Conservation (phyloP, 2,888 invertebrate genomes). For the Nomada lathburiana region DNA sequence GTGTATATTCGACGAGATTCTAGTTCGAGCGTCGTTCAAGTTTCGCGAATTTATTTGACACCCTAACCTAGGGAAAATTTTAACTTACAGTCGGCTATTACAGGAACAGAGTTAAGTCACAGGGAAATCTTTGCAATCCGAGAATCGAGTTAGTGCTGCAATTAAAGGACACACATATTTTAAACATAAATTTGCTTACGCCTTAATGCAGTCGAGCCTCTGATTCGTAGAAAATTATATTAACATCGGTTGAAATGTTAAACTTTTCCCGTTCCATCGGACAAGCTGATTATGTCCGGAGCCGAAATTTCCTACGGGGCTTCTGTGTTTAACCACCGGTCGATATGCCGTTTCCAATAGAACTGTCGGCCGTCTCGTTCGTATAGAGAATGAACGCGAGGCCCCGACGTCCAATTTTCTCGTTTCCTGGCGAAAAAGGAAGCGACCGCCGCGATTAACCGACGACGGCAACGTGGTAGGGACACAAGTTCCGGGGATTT, state of each 20-base stretch:
- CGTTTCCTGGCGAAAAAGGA: background rate
- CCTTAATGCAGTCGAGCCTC: too few relatives aligned
- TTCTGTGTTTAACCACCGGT: constrained; percentile 47
- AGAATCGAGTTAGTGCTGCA: too few relatives aligned
- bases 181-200: too few relatives aligned
- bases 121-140: too few relatives aligned
- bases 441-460: constrained; percentile 25
- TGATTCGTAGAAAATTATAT: too few relatives aligned
- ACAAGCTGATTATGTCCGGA: constrained; percentile 31
- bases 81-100: too few relatives aligned
- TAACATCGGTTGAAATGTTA: background rate
- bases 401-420: background rate
- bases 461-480: background rate
- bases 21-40: too few relatives aligned
- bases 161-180: too few relatives aligned
- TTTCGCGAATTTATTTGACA: too few relatives aligned
- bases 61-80: too few relatives aligned
- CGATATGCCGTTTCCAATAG: constrained; percentile 41
- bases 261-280: constrained; percentile 15
- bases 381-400: background rate
- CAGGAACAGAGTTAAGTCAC: too few relatives aligned
- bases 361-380: background rate
- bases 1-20: too few relatives aligned
- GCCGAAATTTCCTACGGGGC: constrained; percentile 35
- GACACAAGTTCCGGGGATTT: constrained; percentile 17